A percentile compares a stretch with the other conserved stretches of the same genome.
Conservation (phyloP, 2,797 vertebrate species). For the Podarcis lilfordi region DNA sequence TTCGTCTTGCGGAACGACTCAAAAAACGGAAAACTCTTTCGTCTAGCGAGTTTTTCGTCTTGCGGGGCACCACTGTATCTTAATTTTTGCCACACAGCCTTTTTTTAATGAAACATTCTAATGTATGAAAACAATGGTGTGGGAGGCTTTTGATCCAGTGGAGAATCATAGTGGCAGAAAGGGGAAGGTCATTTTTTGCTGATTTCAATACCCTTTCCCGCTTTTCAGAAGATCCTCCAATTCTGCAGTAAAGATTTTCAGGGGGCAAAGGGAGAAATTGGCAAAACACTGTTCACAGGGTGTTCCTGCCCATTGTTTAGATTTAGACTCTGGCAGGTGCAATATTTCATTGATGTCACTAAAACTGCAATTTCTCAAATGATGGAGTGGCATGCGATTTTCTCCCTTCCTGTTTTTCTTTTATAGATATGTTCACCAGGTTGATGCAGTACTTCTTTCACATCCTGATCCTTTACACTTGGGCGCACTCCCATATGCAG, state of each 20-base stretch:
- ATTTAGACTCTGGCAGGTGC: background rate
- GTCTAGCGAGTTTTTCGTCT: too few relatives aligned
- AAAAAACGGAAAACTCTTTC: too few relatives aligned
- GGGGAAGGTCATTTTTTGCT: background rate
- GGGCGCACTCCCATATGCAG: constrained; percentile 94
- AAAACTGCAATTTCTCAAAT: background rate
- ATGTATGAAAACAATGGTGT: background rate
- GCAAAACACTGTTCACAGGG: background rate
- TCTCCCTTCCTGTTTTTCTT: constrained; percentile 25
- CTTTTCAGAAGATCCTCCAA: background rate
- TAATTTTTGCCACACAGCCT: background rate
- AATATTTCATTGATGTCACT: background rate
- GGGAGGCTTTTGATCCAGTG: background rate
- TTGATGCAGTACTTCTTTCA: constrained; percentile 95
- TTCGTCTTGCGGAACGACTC: too few relatives aligned
- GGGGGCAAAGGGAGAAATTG: background rate
- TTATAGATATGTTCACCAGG: constrained; percentile 92
- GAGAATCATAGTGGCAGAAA: background rate
- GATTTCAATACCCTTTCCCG: too few relatives aligned
- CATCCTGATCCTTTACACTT: constrained; percentile 96
- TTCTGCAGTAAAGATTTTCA: background rate
- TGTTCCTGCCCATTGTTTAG: background rate
- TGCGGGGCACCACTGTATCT: background rate
- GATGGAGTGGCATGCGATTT: background rate
- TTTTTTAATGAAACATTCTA: background rate